Conservation (phyloP, 1,140 invertebrate species). For the Drosophila bocqueti region DNA sequence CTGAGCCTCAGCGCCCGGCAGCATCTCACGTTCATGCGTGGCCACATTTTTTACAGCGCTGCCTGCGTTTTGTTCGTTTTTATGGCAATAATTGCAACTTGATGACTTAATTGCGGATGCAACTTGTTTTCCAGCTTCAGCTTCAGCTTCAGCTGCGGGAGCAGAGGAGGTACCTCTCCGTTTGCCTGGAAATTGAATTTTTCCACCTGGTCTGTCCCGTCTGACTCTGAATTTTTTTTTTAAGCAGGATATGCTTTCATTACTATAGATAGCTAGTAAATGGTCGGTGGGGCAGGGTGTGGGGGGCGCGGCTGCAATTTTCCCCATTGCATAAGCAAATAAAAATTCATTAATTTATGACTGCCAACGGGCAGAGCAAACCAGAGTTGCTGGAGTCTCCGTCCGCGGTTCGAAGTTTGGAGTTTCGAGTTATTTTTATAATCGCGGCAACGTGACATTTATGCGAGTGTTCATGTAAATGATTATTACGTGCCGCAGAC, state of each 20-base stretch:
- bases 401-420: constrained; percentile 47
- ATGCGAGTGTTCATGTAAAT: constrained; percentile 83
- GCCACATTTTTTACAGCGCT: constrained; percentile 74
- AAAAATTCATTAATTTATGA: constrained; percentile 83
- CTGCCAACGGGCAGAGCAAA: constrained; percentile 65
- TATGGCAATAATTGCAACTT: constrained; percentile 84
- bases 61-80: constrained; percentile 81
- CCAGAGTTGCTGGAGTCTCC: constrained; percentile 21
- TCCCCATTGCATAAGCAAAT: constrained; percentile 81
- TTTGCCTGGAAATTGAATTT: constrained; percentile 81
- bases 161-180: constrained; percentile 21
- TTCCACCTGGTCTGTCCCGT: constrained; percentile 71
- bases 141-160: constrained; percentile 19
- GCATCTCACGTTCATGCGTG: constrained; percentile 78
- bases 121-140: constrained; percentile 79
- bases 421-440: constrained; percentile 81
- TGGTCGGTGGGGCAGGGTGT: constrained; percentile 8
- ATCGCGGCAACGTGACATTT: constrained; percentile 81
- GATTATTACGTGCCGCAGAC: constrained; percentile 77
- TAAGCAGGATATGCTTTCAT: constrained; percentile 81
- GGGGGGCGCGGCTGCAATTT: constrained; percentile 58
- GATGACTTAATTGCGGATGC: constrained; percentile 84
- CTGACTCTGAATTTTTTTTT: constrained; percentile 39
- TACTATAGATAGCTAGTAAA: constrained; percentile 68
- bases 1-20: constrained; percentile 44